Evolutionary conservation across 2,797 vertebrate genomes (phyloP), one percentile per base, ranked within the genome.

Genomic region (Coregonus sp.): DNA sequence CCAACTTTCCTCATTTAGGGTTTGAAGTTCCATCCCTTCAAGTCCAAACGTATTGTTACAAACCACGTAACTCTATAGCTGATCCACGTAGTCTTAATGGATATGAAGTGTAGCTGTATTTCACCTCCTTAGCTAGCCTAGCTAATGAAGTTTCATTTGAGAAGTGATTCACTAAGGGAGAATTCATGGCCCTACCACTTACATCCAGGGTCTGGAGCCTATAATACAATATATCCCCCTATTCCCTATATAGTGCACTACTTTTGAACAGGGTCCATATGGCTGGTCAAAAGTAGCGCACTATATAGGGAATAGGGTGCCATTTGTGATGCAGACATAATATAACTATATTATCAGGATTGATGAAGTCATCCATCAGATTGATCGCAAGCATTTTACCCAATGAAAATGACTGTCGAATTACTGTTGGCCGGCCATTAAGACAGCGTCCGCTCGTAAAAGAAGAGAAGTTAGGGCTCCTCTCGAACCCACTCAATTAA

Each of bases 381-480:
- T 90, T 90, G 92, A 94, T 92, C 79, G 83, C 90, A 89, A 90
- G 88, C 91, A 91, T 93, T 94, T 90, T 82, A 90, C 87, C 87
- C 90, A 92, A 92, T 91, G 92, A 92, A 94, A 91, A 90, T 90
- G 91, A 93, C 90, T 90, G 91, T 89, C 84, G 86, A 90, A 91
- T 91, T 89, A 92, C 87, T 81, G 84, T 51, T 80, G 87, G 84
- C 72, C 74, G 75, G 86, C 86, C 78, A 86, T 91, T 92, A 89
- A 91, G 85, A 82, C 84, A 87, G 78, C 73, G 7, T 75, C 54
- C 75, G 88, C 81, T 91, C 94, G n/a, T 94, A 93, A 94, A 93
- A 89, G 78, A 51, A 18, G 56, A 54, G 82, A 92, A 89, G 88
- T 91, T 89, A 88, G 4, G 54, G 18, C 9, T 61, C 35, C 29